A percentile compares a stretch with the other conserved stretches of the same genome.
Evolutionary conservation across 2,797 vertebrate genomes (phyloP).

Genomic region (Lepus townsendii): DNA sequence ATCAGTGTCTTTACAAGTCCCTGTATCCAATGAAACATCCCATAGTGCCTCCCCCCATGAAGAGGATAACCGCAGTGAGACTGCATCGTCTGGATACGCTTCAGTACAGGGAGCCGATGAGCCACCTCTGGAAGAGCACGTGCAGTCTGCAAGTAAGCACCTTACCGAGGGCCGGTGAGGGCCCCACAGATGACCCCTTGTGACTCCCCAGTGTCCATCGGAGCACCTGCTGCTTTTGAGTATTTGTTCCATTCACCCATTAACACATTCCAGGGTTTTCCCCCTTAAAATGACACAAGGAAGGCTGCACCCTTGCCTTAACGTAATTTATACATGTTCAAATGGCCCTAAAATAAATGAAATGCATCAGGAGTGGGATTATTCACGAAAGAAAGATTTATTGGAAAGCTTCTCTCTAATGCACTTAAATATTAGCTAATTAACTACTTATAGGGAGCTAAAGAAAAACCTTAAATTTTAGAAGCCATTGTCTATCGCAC

Average conservation of each 20-base stretch:
- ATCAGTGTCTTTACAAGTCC: constrained; percentile 81
- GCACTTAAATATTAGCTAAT: constrained; percentile 51
- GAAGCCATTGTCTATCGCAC: constrained; percentile 53
- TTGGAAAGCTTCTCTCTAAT: constrained; percentile 55
- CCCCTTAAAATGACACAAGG: neutral
- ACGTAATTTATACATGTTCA: constrained; percentile 36
- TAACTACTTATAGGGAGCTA: constrained; percentile 38
- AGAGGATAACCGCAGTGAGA: constrained; percentile 90
- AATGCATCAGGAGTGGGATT: constrained; percentile 26
- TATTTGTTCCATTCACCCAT: constrained; percentile 46
- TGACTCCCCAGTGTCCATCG: neutral
- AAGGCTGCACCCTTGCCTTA: neutral
- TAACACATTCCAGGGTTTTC: constrained; percentile 55
- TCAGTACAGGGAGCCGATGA: constrained; percentile 91
- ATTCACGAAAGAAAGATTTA: constrained; percentile 58
- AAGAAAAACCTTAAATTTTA: constrained; percentile 59
- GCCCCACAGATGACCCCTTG: neutral
- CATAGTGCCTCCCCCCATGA: constrained; percentile 84
- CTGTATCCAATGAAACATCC: constrained; percentile 83
- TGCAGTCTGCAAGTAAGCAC: constrained; percentile 84
- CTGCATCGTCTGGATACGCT: constrained; percentile 92
- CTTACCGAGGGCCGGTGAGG: neutral
- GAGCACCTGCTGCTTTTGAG: constrained; percentile 28
- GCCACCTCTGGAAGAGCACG: constrained; percentile 84
- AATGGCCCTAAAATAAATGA: constrained; percentile 56